phyloP scores from a whole-genome alignment of 2,113 vertebrate genomes.

The Myanophis thanlyinensis region DNA sequence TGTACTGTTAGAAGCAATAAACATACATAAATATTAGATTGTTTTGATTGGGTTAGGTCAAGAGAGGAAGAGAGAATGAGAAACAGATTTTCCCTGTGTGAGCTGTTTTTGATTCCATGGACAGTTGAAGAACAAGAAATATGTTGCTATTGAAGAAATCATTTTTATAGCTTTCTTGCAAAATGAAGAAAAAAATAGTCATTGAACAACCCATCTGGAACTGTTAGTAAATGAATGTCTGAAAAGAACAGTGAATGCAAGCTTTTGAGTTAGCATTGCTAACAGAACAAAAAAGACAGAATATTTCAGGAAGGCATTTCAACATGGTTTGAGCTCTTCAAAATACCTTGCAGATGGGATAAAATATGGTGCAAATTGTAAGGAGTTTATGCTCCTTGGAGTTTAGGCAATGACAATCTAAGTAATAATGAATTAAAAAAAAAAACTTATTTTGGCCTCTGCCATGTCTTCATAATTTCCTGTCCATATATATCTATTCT shows the following conservation, averaged over 20 bases:
- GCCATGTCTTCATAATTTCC: neutral
- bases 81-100: neutral
- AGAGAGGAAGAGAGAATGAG: neutral
- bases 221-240: neutral
- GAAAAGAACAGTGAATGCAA: neutral
- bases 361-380: neutral
- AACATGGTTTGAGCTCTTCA: neutral
- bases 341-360: neutral
- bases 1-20: neutral
- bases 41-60: neutral
- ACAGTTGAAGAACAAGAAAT: neutral
- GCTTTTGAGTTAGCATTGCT: constrained; percentile 15
- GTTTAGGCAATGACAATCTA: neutral
- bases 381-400: neutral
- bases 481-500: neutral
- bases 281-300: neutral
- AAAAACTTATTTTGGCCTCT: neutral
- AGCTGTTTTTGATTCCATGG: neutral
- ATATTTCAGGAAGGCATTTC: constrained; percentile 12
- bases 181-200: neutral
- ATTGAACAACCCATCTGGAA: neutral
- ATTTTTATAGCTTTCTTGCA: neutral
- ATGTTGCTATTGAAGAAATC: neutral
- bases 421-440: neutral
- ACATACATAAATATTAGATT: neutral